Evolutionary conservation across 2,797 vertebrate genomes (phyloP), one percentile per base, ranked within the genome.

Genomic region (Synaphobranchus kaupii): DNA sequence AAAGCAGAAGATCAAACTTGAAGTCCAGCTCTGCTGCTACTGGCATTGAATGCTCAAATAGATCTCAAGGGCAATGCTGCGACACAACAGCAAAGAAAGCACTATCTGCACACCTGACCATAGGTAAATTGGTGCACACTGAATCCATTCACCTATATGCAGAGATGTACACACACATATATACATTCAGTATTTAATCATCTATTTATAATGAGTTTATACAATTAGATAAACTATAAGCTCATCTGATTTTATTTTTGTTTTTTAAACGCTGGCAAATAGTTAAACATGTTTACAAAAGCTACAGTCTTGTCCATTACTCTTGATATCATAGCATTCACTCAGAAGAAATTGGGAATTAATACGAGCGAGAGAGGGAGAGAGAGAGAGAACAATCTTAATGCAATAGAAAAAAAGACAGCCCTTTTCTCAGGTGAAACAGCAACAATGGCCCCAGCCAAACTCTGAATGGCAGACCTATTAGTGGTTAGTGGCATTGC

Each of bases 381-480:
- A 80, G 39, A 25, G 20, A 47, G 22, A 80, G 76, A 31, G 47
- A 80, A 47, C 20, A 80, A 48, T 47, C 44, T 80, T 25, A 68
- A 68, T 28, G 22, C 76, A 10, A 25, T 25, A 80, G 1, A 48
- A 81, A 81, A 81, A 81, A 81, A 50, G 22, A 25, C 25, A 4
- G 2, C 76, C 48, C 44, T 81, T 50, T 81, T 81, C 10, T n/a
- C 39, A 44, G 76, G 76, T 80, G 76, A 80, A 80, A 80, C 9
- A 13, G 6, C 47, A 50, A 81, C 78, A 81, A 50, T 81, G 20
- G 78, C 78, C 47, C 47, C 12, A 2, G 20, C 44, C 78, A 50
- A 48, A 50, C 15, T 17, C 78, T 81, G 78, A 81, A 81, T 48
- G 78, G 78, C 78, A 48, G 78, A 50, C 47, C 78, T 47, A 50